Conservation (phyloP, 2,113 vertebrate genomes). For the Alectura lathami region DNA sequence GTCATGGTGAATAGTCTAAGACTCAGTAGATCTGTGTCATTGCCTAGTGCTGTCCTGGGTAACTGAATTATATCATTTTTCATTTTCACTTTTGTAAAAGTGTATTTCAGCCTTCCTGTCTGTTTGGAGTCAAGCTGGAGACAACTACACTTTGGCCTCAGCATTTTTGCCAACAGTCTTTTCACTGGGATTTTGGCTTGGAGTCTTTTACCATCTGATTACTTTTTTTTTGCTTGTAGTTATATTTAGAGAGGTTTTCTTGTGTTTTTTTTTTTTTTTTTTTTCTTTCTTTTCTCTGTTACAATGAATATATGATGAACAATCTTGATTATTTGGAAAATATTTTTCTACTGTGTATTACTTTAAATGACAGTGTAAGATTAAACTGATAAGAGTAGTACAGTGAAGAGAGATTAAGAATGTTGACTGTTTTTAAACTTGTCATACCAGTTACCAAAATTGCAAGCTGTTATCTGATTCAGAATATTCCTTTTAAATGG, state of each 20-base stretch:
- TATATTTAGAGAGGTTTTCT: no score
- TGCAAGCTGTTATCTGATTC: not conserved
- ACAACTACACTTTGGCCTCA: not conserved
- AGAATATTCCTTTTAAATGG: not conserved
- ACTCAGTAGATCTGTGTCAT: not conserved
- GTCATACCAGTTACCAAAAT: not conserved
- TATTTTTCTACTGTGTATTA: conserved; percentile 8
- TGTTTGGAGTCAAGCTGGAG: not conserved
- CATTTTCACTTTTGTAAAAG: not conserved
- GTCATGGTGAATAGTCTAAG: not conserved
- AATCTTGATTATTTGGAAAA: not conserved
- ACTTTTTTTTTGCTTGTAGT: no score
- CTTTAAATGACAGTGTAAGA: not conserved
- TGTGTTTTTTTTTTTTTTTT: not conserved
- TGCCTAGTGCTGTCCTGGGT: not conserved
- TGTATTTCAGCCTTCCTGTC: not conserved
- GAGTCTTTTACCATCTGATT: not conserved
- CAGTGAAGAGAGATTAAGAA: not conserved
- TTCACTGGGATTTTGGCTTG: not conserved
- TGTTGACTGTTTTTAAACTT: not conserved
- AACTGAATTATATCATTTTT: not conserved
- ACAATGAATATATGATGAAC: not conserved
- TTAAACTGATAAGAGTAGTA: not conserved
- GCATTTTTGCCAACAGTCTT: not conserved
- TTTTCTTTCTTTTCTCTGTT: not conserved